Evolutionary conservation across 1,140 invertebrate species (phyloP).

Genomic region (Trichonephila inaurata): DNA sequence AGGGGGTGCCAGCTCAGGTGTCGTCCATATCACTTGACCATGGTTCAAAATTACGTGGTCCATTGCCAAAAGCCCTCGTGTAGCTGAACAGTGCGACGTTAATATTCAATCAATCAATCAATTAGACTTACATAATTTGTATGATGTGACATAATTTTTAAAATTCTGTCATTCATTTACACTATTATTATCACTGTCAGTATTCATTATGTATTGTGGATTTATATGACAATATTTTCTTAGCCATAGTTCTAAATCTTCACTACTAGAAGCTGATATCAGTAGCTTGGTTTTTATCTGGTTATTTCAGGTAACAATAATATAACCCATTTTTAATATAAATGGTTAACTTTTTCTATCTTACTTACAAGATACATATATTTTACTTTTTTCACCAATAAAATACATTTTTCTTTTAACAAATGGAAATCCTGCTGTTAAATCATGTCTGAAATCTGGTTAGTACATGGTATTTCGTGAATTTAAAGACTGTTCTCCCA

Average conservation of each 20-base stretch:
- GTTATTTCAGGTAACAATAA: background rate
- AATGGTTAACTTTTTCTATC: background rate
- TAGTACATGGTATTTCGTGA: background rate
- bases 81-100: too few relatives aligned
- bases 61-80: too few relatives aligned
- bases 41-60: too few relatives aligned
- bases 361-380: background rate
- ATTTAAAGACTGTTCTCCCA: background rate
- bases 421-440: background rate
- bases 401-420: background rate
- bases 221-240: background rate
- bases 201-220: background rate
- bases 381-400: background rate
- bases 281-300: background rate
- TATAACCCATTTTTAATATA: background rate
- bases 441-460: background rate
- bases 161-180: background rate
- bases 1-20: too few relatives aligned
- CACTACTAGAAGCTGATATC: background rate
- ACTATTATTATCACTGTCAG: background rate
- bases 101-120: too few relatives aligned
- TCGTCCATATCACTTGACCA: too few relatives aligned
- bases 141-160: background rate
- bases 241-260: background rate
- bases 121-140: background rate